Percentiles rank a stretch among this genome's conserved stretches.
Evolutionary conservation across 2,888 invertebrate genomes (phyloP).

Genomic region (Plebejus anna): DNA sequence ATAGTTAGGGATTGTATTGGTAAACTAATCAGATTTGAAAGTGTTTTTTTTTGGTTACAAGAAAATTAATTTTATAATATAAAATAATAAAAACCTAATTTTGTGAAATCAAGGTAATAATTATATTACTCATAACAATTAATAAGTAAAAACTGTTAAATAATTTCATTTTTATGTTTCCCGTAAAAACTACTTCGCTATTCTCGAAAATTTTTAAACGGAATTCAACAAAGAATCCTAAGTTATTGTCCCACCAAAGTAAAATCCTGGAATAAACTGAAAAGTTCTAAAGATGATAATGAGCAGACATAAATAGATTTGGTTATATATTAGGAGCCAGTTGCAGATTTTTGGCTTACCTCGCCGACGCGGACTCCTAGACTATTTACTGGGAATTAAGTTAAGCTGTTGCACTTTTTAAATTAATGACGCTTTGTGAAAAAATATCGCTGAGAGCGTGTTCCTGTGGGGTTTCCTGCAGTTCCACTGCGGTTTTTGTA

Average conservation of each 20-base stretch:
- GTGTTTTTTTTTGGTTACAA: neutral
- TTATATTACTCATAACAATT: no score
- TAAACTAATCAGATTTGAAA: neutral
- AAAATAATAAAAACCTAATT: neutral
- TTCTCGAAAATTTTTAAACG: neutral
- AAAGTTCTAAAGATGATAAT: conserved; percentile 58
- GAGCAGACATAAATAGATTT: conserved; percentile 63
- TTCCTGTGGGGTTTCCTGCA: conserved; percentile 25
- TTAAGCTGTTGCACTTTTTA: conserved; percentile 50
- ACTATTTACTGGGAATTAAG: conserved; percentile 57
- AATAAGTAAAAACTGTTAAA: no score
- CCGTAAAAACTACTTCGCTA: neutral
- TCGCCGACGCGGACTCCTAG: conserved; percentile 46
- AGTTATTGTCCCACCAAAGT: neutral
- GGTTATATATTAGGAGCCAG: conserved; percentile 63
- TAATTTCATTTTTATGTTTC: no score
- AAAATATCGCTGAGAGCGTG: conserved; percentile 32
- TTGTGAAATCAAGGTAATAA: neutral
- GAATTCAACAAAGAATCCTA: neutral
- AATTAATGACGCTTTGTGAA: conserved; percentile 44
- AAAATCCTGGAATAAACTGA: conserved; percentile 30
- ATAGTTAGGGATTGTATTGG: neutral
- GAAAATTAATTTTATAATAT: neutral
- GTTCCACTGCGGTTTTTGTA: conserved; percentile 18
- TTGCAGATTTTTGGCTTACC: conserved; percentile 64